These are phyloP conservation scores for Ips nitidus DNA, from an alignment of 1,140 invertebrate species.

Conservation along the genomic window DNA sequence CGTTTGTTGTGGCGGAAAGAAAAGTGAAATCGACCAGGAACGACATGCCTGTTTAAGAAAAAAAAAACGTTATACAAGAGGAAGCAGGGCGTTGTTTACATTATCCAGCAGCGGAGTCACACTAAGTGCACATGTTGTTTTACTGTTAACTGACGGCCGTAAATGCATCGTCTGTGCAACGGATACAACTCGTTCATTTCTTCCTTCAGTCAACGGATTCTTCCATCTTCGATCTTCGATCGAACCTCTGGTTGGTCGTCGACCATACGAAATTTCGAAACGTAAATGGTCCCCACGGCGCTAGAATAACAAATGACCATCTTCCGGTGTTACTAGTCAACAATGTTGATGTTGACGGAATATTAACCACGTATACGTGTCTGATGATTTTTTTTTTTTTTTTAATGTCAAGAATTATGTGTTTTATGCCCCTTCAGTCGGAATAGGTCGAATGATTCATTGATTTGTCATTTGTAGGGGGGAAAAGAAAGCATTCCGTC, in stretches of 20 bases:
- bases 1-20: too few relatives aligned
- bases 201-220: not conserved
- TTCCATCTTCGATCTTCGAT: not conserved
- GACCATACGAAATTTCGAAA: not conserved
- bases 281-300: not conserved
- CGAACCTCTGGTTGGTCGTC: not conserved
- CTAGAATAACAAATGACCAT: not conserved
- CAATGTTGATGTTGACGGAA: not conserved
- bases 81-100: conserved; percentile 1
- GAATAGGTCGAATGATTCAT: not conserved
- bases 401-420: too few relatives aligned
- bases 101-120: not conserved
- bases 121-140: conserved; percentile 4
- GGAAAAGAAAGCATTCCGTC: not conserved
- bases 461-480: not conserved
- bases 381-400: too few relatives aligned
- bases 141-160: not conserved
- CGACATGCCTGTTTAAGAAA: too few relatives aligned
- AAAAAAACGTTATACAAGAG: not conserved
- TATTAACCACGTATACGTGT: not conserved
- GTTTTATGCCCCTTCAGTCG: not conserved
- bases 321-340: not conserved
- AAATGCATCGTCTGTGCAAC: not conserved
- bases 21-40: too few relatives aligned
- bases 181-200: not conserved